A percentile compares a stretch with the other conserved stretches of the same genome.
Conservation (phyloP, 2,113 vertebrate species). For the Pachyramphus minor region DNA sequence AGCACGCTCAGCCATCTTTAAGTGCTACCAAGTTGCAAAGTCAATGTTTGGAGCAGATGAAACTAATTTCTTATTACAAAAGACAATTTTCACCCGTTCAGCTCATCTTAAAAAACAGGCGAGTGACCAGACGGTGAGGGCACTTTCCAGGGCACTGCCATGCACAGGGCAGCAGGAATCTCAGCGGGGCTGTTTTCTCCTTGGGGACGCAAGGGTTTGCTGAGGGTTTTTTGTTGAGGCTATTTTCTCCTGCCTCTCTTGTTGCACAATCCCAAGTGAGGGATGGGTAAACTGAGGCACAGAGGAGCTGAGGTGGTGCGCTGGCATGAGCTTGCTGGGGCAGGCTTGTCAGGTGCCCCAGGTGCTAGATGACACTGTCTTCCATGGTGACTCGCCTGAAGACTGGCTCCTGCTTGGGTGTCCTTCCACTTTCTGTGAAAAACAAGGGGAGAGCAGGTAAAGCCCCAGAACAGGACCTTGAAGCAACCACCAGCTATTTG, state of each 20-base stretch:
- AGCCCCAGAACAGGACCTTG: background rate
- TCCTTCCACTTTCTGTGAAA: slow-evolving; percentile 39
- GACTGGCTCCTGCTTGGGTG: slow-evolving; percentile 40
- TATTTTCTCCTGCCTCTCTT: background rate
- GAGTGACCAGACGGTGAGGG: accelerated
- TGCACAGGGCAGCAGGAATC: accelerated
- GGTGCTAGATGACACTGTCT: slow-evolving; percentile 57
- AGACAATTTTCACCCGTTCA: background rate
- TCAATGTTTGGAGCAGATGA: background rate
- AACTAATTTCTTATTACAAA: background rate
- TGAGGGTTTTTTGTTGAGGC: background rate
- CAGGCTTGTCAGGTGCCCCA: background rate
- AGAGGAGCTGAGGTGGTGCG: background rate
- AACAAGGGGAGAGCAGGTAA: slow-evolving; percentile 28
- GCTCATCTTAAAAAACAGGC: background rate
- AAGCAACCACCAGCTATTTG: background rate
- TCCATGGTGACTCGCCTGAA: slow-evolving; percentile 66
- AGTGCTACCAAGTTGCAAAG: background rate
- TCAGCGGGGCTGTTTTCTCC: background rate
- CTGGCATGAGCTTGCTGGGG: background rate
- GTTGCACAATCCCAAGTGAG: background rate
- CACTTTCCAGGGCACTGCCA: background rate
- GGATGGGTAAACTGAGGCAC: background rate
- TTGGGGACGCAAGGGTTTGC: background rate
- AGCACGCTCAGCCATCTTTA: background rate